Conservation (phyloP, 2,888 invertebrate species). For the Cancer borealis region DNA sequence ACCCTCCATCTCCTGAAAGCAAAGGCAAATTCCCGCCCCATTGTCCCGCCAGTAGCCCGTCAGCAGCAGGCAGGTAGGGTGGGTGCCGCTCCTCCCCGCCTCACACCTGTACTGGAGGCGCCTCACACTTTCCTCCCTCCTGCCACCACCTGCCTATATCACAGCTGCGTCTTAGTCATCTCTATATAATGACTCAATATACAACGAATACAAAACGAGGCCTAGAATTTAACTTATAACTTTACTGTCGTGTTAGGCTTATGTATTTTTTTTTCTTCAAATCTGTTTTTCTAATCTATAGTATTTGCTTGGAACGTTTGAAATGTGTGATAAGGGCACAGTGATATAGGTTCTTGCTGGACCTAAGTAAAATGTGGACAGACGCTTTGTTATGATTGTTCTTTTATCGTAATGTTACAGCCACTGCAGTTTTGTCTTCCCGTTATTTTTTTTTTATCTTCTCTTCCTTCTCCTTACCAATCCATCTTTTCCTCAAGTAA, state of each 20-base stretch:
- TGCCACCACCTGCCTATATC: background rate
- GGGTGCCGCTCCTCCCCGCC: background rate
- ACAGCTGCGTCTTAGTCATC: background rate
- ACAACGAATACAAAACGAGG: background rate
- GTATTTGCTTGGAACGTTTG: background rate
- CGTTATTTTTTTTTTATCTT: background rate
- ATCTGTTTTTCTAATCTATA: background rate
- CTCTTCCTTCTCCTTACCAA: background rate
- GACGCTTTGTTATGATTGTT: background rate
- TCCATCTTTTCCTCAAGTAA: slow-evolving; percentile 7
- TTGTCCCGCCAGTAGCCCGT: background rate
- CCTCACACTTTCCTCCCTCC: background rate
- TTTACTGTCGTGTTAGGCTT: background rate
- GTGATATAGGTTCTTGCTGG: background rate
- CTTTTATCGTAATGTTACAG: background rate
- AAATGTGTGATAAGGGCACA: background rate
- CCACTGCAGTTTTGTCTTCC: too few relatives aligned
- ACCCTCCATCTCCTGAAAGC: slow-evolving; percentile 18
- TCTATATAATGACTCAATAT: background rate
- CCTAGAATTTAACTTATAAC: background rate
- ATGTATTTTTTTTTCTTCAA: background rate
- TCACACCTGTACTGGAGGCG: background rate
- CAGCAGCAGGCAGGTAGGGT: background rate
- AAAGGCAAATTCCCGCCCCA: background rate
- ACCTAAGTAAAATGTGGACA: background rate